phyloP scores from a whole-genome alignment of 1,140 invertebrate genomes.

The Ruditapes philippinarum region DNA sequence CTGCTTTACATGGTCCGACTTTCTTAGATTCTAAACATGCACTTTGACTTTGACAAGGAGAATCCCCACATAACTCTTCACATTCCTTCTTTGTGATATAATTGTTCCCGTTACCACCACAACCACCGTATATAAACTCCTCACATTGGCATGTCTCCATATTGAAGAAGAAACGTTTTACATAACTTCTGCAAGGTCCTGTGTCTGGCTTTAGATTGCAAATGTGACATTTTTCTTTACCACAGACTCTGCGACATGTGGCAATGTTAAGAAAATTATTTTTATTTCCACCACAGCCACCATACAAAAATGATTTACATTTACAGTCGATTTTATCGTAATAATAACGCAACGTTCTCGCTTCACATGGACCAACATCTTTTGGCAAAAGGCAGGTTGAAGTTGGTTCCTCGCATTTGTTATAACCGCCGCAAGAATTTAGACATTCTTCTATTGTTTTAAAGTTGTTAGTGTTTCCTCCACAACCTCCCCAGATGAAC shows the following conservation, averaged over 20 bases:
- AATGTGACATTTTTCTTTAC: constrained; percentile 6
- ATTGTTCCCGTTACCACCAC: constrained; percentile 1
- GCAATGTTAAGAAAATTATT: constrained; percentile 79
- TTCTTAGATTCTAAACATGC: neutral
- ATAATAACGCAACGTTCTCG: constrained; percentile 84
- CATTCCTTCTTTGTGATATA: constrained; percentile 60
- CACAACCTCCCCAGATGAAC: constrained; percentile 85
- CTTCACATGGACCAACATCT: constrained; percentile 91
- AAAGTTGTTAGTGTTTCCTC: constrained; percentile 86
- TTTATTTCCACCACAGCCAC: constrained; percentile 84
- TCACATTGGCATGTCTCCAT: neutral
- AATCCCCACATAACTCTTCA: neutral
- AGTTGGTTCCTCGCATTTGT: neutral
- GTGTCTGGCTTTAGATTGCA: constrained; percentile 29
- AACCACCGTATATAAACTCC: neutral
- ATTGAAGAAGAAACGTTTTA: neutral
- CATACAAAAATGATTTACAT: constrained; percentile 81
- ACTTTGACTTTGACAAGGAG: too few species aligned
- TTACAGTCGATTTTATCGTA: constrained; percentile 72
- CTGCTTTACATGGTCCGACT: neutral
- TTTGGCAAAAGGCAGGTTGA: constrained; percentile 92
- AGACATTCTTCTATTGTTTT: constrained; percentile 71
- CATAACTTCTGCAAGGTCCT: neutral
- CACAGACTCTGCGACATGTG: constrained; percentile 79
- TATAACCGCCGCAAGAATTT: constrained; percentile 37